Conservation (phyloP, 2,113 vertebrate genomes). For the Typhlomys cinereus region DNA sequence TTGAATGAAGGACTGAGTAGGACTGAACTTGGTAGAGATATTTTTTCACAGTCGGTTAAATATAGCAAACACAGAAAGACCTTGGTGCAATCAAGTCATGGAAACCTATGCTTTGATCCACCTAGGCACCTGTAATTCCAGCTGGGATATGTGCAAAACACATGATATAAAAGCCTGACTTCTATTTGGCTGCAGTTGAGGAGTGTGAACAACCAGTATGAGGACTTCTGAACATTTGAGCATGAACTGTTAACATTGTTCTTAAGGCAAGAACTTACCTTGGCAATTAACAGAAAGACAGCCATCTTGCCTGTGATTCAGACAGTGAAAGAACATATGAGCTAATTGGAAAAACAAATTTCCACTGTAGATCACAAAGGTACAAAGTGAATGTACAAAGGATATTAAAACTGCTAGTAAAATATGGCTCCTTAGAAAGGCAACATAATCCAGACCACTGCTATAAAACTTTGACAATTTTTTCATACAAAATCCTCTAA, state of each 20-base stretch:
- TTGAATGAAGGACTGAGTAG: conserved; percentile 30
- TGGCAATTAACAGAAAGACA: background rate
- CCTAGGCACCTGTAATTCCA: background rate
- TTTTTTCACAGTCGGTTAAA: conserved; percentile 66
- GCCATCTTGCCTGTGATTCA: background rate
- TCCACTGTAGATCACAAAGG: background rate
- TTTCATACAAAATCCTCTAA: background rate
- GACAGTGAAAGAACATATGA: background rate
- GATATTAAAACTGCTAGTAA: background rate
- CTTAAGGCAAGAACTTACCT: background rate
- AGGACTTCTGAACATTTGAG: background rate
- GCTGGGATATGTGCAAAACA: background rate
- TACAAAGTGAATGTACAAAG: background rate
- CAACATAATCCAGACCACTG: background rate
- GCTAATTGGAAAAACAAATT: background rate
- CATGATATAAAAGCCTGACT: background rate
- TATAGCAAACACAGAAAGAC: conserved; percentile 20
- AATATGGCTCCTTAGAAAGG: background rate
- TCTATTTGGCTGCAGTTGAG: background rate
- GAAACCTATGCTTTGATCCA: background rate
- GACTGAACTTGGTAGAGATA: conserved; percentile 62
- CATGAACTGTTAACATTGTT: background rate
- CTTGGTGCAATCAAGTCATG: background rate
- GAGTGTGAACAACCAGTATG: background rate
- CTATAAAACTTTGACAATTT: background rate